These are phyloP conservation scores for Drosophila subobscura DNA, from an alignment of 1,140 invertebrate genomes.

Conservation along the genomic window DNA sequence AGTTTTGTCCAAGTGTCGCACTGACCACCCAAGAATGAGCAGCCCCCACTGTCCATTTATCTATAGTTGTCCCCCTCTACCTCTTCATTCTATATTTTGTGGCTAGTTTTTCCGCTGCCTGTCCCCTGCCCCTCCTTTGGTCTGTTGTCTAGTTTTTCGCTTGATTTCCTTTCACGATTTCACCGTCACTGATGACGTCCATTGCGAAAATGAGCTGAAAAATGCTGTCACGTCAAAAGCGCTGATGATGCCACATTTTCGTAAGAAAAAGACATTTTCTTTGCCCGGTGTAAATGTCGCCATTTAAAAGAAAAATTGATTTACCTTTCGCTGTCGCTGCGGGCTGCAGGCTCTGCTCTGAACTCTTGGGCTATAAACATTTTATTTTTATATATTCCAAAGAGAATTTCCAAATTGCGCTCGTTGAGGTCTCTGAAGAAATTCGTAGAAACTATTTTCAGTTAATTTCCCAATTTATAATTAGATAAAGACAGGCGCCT, in stretches of 20 bases:
- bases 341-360: background rate
- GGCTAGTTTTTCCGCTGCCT: slow-evolving; percentile 8
- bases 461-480: slow-evolving; percentile 27
- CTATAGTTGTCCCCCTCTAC: background rate
- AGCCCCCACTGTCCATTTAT: background rate
- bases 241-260: slow-evolving; percentile 36
- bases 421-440: background rate
- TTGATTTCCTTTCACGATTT: slow-evolving; percentile 35
- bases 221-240: slow-evolving; percentile 37
- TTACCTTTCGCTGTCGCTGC: background rate
- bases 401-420: background rate
- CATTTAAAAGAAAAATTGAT: slow-evolving; percentile 31
- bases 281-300: slow-evolving; percentile 7
- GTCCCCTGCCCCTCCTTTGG: background rate
- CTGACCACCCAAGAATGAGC: slow-evolving; percentile 48
- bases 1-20: slow-evolving; percentile 19
- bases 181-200: slow-evolving; percentile 42
- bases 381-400: slow-evolving; percentile 7
- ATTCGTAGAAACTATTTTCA: slow-evolving; percentile 19
- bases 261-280: slow-evolving; percentile 9
- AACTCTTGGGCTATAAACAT: slow-evolving; percentile 7
- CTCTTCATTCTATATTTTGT: background rate
- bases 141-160: slow-evolving; percentile 29
- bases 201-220: slow-evolving; percentile 52
- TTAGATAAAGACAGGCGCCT: slow-evolving; percentile 15